Percentiles rank a stretch among this genome's conserved stretches.
phyloP scores from a whole-genome alignment of 2,888 invertebrate genomes.

The Sialis lutaria region DNA sequence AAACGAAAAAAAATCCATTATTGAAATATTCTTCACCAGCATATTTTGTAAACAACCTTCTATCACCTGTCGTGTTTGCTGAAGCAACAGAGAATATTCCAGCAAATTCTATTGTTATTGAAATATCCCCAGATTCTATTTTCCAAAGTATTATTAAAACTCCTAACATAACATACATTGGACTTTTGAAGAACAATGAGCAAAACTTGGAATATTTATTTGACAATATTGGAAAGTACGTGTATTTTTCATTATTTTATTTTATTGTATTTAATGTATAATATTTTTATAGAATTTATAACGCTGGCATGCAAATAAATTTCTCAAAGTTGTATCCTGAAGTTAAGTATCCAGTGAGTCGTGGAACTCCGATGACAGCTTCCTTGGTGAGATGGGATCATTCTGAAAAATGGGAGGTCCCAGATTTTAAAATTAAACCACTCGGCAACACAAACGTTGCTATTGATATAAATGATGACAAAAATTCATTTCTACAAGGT shows the following conservation, averaged over 20 bases:
- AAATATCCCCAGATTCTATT: constrained; percentile 80
- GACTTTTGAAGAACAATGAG: constrained; percentile 40
- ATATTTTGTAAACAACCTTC: constrained; percentile 81
- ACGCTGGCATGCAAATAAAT: constrained; percentile 56
- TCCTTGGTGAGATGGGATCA: constrained; percentile 84
- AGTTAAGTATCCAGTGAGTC: constrained; percentile 66
- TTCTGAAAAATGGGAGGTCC: constrained; percentile 53
- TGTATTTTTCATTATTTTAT: neutral
- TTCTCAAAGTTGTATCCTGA: constrained; percentile 60
- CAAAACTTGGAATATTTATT: constrained; percentile 44
- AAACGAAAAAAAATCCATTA: constrained; percentile 49
- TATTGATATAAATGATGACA: constrained; percentile 42
- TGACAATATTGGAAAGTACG: neutral
- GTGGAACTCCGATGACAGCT: constrained; percentile 70
- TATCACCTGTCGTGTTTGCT: constrained; percentile 75
- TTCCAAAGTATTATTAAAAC: constrained; percentile 77
- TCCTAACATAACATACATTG: constrained; percentile 21
- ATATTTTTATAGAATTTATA: constrained; percentile 45
- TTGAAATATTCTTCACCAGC: constrained; percentile 63
- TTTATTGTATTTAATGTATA: neutral
- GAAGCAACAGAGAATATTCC: constrained; percentile 69
- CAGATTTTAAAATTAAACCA: constrained; percentile 27
- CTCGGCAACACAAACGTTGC: constrained; percentile 37
- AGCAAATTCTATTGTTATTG: constrained; percentile 62
- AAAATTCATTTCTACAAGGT: constrained; percentile 54